phyloP scores from a whole-genome alignment of 1,140 invertebrate species.

The Homarus americanus region DNA sequence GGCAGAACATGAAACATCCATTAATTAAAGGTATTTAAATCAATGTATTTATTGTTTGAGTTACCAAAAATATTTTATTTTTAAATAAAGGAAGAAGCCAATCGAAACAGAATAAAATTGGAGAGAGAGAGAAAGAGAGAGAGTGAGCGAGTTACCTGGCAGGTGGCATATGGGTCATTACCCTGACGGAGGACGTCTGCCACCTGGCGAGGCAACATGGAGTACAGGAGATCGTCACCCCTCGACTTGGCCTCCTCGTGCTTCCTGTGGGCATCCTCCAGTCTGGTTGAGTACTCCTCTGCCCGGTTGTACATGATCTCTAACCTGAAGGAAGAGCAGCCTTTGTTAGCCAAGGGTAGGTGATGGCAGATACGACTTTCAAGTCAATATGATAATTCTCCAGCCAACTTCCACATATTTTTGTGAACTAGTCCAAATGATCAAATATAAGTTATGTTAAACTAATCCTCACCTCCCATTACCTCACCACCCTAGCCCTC shows the following conservation, averaged over 20 bases:
- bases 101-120: no score
- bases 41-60: no score
- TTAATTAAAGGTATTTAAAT: no score
- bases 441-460: no score
- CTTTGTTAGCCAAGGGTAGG: no score
- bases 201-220: conserved; percentile 91
- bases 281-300: conserved; percentile 85
- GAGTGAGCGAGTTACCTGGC: conserved; percentile 85
- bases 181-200: conserved; percentile 85
- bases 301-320: conserved; percentile 90
- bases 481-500: conserved; percentile 26
- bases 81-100: no score
- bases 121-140: no score
- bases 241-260: conserved; percentile 90
- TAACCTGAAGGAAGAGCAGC: conserved; percentile 80
- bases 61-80: no score
- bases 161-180: conserved; percentile 86
- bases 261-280: conserved; percentile 85
- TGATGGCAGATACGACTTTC: no score
- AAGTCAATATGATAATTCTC: no score
- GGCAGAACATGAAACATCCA: no score
- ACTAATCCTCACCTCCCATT: conserved; percentile 1
- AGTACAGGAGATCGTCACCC: conserved; percentile 92
- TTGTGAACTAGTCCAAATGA: conserved; percentile 76
- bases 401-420: no score